Evolutionary conservation across 2,797 vertebrate genomes (phyloP), one percentile per base, ranked within the genome.

Genomic region (Mionectes olivaceus): DNA sequence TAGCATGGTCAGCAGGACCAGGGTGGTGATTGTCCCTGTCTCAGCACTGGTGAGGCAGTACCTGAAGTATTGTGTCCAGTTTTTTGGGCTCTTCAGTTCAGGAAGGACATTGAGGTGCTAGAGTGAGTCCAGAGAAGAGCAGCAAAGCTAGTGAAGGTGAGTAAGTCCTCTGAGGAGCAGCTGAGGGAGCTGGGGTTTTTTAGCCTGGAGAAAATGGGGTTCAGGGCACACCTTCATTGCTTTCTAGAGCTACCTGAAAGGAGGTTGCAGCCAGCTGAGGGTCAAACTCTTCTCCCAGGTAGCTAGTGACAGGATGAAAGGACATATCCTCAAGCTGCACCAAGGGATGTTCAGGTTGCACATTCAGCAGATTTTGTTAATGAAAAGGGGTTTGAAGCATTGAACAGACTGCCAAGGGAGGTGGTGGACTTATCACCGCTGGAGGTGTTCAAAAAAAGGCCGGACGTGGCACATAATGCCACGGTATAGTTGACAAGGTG

Each of bases 381-480:
- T 60, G 46, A 11, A 55, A 71, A 70, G 12, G 21, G 15, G 33
- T 41, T 30, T 27, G 35, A 46, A 59, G 15, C 15, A 17, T 14
- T 35, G 39, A 46, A 59, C 13, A 7, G 21, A 13, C 13, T 44
- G 37, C 13, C 2, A 21, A 46, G 39, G 3, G 5, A 41, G 30
- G 4, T 27, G 3, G 0, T 46, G 4, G 39, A 65, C 6, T 46
- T 9, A 28, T 33, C 7, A 59, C 32, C 9, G 12, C 30, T 28
- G 10, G 22, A 47, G 3, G 2, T 47, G 32, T 35, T 65, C 13
- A n/a, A 27, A 25, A 41, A 52, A 65, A 7, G 17, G 44, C 30
- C 6, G 9, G 39, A 46, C 0, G 0, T 27, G 30, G 6, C 14
- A 19, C 10, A 33, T 52, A 41, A 53, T 41, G 8, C 25, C 39